Evolutionary conservation across 2,113 vertebrate genomes (phyloP), one percentile per base, ranked within the genome.

Genomic region (Percopsis transmontana): DNA sequence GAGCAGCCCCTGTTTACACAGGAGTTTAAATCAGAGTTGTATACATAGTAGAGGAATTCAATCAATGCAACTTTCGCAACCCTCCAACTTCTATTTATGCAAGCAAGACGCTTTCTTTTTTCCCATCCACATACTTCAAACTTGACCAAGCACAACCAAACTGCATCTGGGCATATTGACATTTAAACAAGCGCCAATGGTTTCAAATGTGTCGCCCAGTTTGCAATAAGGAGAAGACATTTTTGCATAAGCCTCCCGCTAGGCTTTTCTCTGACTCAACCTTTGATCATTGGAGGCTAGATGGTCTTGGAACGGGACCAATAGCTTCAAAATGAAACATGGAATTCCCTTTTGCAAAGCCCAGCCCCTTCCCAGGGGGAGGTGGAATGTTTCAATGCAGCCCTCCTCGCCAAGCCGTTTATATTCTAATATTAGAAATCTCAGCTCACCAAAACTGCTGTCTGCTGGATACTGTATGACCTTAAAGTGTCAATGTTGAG

Each of bases 231-330:
- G 68, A 80, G 80, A 87, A 79, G 83, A 80, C 79, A 85, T 91
- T 88, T 86, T 89, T 88, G 86, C 88, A 85, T 87, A 76, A 88
- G 83, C 85, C 88, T 91, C 91, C 90, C 47, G 83, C 89, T 57
- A 81, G 84, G 82, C 83, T 70, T 87, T 88, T 91, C 87, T 90
- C 71, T 76, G 70, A 77, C 77, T 76, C 85, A 54, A 90, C 89
- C 90, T 92, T 92, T 93, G 91, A 93, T 93, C 91, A 86, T 57
- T 88, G 87, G 79, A 91, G 88, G 89, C 85, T 80, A 55, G 78
- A 91, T 80, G 82, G 68, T 79, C 76, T 89, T 91, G 91, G 89
- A 92, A 89, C 76, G 81, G 86, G 74, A 90, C 90, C 91, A 92
- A 87, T 85, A 88, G 89, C 87, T 89, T 87, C 89, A 78, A 90